Evolutionary conservation across 2,797 vertebrate genomes (phyloP).

Genomic region (Alauda arvensis): DNA sequence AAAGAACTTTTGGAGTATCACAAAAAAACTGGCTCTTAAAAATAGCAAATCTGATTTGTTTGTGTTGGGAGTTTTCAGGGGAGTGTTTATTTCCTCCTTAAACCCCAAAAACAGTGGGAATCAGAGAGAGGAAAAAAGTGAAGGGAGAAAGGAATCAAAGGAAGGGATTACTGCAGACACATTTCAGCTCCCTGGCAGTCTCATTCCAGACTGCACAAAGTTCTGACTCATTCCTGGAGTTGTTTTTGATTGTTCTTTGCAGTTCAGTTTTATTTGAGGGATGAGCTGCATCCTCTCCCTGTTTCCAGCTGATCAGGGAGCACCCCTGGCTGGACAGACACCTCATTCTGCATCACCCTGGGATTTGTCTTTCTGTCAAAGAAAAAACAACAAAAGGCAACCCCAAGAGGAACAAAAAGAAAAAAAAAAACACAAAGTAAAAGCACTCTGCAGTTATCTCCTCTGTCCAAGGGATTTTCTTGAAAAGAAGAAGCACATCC

Average conservation of each 20-base stretch:
- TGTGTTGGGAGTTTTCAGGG: not conserved
- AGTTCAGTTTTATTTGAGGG: not conserved
- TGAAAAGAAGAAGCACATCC: not conserved
- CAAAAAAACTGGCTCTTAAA: not conserved
- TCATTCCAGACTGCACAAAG: not conserved
- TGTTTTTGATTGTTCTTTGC: not conserved
- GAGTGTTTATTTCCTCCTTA: not conserved
- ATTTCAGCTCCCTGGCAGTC: not conserved
- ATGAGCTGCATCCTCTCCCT: not conserved
- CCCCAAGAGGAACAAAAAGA: not conserved
- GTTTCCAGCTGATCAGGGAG: not conserved
- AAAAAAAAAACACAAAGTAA: not conserved
- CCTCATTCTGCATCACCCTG: not conserved
- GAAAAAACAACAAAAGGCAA: not conserved
- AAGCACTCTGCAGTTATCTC: not conserved
- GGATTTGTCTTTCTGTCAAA: not conserved
- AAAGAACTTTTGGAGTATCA: not conserved
- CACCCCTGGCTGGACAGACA: rapidly evolving
- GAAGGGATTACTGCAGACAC: not conserved
- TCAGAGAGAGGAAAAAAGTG: not conserved
- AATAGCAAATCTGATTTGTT: slow-evolving; percentile 38
- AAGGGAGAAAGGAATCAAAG: not conserved
- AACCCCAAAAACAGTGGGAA: not conserved
- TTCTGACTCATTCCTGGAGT: not conserved
- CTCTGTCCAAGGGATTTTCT: not conserved